phyloP scores from a whole-genome alignment of 2,888 invertebrate genomes.

The Harpalus rufipes region DNA sequence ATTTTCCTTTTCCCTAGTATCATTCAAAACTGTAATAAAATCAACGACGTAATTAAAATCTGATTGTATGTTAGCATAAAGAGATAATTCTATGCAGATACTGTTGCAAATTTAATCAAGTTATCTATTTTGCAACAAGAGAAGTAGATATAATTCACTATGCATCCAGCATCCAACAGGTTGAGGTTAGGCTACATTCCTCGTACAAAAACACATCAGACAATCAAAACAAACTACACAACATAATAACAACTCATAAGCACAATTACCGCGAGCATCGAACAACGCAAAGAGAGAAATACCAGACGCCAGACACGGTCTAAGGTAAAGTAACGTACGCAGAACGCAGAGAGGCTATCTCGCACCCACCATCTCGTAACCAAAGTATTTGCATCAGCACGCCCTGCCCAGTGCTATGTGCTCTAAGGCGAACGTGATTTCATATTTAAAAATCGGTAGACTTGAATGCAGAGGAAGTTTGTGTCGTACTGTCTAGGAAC shows the following conservation, averaged over 20 bases:
- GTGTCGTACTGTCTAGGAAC: conserved; percentile 3
- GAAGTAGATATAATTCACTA: conserved; percentile 22
- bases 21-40: neutral
- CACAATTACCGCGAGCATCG: conserved; percentile 53
- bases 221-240: conserved; percentile 55
- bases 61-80: neutral
- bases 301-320: conserved; percentile 24
- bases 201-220: conserved; percentile 39
- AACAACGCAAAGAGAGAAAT: conserved; percentile 40
- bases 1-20: neutral
- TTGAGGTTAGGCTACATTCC: conserved; percentile 53
- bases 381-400: conserved; percentile 56
- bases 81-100: neutral
- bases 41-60: neutral
- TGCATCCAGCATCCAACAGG: conserved; percentile 33
- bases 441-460: conserved; percentile 42
- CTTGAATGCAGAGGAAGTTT: neutral
- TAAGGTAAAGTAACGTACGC: neutral
- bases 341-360: conserved; percentile 39
- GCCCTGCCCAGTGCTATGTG: conserved; percentile 18
- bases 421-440: conserved; percentile 56
- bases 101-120: conserved; percentile 36
- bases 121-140: conserved; percentile 42
- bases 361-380: conserved; percentile 43
- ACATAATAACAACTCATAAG: conserved; percentile 58